phyloP scores from a whole-genome alignment of 1,140 invertebrate genomes.

The Galleria mellonella region DNA sequence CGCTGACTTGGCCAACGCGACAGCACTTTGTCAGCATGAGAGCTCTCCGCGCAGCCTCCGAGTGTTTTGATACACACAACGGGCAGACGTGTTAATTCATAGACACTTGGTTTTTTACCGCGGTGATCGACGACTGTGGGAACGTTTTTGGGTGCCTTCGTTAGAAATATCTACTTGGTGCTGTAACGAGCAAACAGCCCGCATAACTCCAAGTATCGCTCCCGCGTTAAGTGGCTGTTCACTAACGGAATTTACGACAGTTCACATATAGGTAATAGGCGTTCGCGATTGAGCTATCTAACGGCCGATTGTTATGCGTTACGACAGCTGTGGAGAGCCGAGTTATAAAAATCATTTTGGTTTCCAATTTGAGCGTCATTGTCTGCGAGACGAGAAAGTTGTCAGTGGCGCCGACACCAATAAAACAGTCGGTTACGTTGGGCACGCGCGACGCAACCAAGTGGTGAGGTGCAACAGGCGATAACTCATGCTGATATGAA shows the following conservation, averaged over 20 bases:
- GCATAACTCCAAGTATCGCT: slow-evolving; percentile 56
- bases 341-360: slow-evolving; percentile 65
- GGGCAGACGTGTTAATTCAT: slow-evolving; percentile 71
- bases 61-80: slow-evolving; percentile 70
- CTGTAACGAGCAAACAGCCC: slow-evolving; percentile 61
- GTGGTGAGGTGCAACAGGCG: slow-evolving; percentile 21
- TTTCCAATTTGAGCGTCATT: slow-evolving; percentile 66
- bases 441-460: slow-evolving; percentile 31
- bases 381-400: slow-evolving; percentile 66
- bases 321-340: slow-evolving; percentile 26
- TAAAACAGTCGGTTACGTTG: slow-evolving; percentile 47
- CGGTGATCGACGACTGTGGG: slow-evolving; percentile 69
- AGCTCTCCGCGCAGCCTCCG: slow-evolving; percentile 47
- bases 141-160: slow-evolving; percentile 64
- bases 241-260: slow-evolving; percentile 53
- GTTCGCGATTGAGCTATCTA: slow-evolving; percentile 36
- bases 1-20: slow-evolving; percentile 22
- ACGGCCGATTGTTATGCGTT: slow-evolving; percentile 32
- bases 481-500: slow-evolving; percentile 33
- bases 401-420: slow-evolving; percentile 66
- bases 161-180: slow-evolving; percentile 58
- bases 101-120: slow-evolving; percentile 66
- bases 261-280: slow-evolving; percentile 41
- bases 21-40: slow-evolving; percentile 64
- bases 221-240: slow-evolving; percentile 55